Percentiles rank a stretch among this genome's conserved stretches.
These are phyloP conservation scores for Cottoperca gobio DNA, from an alignment of 2,797 vertebrate species.

Conservation along the genomic window DNA sequence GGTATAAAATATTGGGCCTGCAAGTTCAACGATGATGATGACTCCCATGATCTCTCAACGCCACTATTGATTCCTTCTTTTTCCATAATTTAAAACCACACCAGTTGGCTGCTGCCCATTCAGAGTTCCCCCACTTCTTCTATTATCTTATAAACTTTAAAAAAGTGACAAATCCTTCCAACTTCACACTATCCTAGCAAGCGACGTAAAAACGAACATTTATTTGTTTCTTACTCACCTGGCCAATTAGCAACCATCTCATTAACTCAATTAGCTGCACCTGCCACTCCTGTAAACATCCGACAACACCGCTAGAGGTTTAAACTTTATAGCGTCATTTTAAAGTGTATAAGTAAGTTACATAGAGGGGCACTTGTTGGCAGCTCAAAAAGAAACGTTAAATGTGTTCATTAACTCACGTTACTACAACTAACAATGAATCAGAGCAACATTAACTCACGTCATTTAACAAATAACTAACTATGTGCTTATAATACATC, in stretches of 20 bases:
- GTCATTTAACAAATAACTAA: background rate
- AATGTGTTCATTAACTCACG: no score
- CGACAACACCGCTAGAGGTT: background rate
- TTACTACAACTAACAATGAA: no score
- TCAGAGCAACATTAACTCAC: background rate
- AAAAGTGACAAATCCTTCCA: background rate
- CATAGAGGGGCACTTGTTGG: background rate
- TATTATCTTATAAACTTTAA: background rate
- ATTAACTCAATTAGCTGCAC: constrained; percentile 3
- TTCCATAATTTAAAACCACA: constrained; percentile 15
- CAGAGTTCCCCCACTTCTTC: background rate
- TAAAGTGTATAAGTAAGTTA: no score
- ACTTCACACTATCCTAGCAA: background rate
- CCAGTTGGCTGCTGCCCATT: constrained; percentile 7
- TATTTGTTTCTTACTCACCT: background rate
- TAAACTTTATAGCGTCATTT: no score
- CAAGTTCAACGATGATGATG: background rate
- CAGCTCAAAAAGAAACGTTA: no score
- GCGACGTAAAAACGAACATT: background rate
- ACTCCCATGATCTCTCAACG: background rate
- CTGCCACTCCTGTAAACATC: background rate
- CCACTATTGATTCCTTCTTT: background rate
- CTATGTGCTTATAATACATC: no score
- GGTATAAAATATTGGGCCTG: background rate
- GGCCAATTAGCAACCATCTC: constrained; percentile 2